phyloP scores from a whole-genome alignment of 2,888 invertebrate species.

The Seira ritae region DNA sequence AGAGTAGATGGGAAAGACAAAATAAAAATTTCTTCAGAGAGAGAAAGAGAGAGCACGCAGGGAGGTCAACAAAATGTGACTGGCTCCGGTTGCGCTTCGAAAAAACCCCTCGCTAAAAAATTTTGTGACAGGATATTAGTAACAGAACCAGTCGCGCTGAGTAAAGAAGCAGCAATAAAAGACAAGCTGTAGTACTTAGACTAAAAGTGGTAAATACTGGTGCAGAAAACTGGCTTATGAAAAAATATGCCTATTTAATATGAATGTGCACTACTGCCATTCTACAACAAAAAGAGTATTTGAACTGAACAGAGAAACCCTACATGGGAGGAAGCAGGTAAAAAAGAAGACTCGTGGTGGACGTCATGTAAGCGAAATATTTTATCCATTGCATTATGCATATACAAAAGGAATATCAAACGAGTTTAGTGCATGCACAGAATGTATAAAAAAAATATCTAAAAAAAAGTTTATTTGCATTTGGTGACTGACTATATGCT shows the following conservation, averaged over 20 bases:
- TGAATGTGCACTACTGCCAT: neutral
- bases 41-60: constrained; percentile 38
- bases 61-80: constrained; percentile 58
- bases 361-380: neutral
- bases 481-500: constrained; percentile 16
- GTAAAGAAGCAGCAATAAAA: neutral
- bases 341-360: too few relatives aligned
- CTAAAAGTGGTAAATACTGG: neutral
- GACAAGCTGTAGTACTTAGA: constrained; percentile 7
- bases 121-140: constrained; percentile 56
- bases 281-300: neutral
- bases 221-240: constrained; percentile 9
- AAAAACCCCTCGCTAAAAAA: constrained; percentile 37
- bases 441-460: neutral
- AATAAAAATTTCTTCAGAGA: neutral
- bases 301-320: neutral
- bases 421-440: neutral
- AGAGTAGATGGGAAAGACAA: constrained; percentile 3
- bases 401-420: neutral
- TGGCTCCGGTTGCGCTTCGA: constrained; percentile 33
- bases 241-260: neutral
- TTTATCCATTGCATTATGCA: constrained; percentile 1
- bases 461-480: constrained; percentile 4
- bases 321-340: neutral
- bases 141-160: constrained; percentile 4